Evolutionary conservation across 1,140 invertebrate species (phyloP), one percentile per base, ranked within the genome.

Genomic region (Anastatus disparis): DNA sequence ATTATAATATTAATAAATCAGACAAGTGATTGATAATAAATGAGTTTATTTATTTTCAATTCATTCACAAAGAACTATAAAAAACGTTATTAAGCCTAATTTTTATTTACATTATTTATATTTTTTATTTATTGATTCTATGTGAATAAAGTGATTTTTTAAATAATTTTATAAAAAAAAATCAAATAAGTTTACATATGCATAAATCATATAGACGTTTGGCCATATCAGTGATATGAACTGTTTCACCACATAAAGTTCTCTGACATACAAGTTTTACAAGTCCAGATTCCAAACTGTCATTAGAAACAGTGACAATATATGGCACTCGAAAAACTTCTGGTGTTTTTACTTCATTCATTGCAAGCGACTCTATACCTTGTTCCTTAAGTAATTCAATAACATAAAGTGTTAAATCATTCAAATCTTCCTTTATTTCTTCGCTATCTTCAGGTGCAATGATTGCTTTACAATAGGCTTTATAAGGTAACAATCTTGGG

Each of bases 401-500:
- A 44, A 87, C 66, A 64, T 86, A 86, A 8, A 83, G 65, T 42
- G 85, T 74, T 50, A 87, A 77, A 22, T 80, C 78, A 53, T 77
- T 80, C 71, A 85, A 70, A 67, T 84, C 81, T 67, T 83, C 77
- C 67, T 58, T 46, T 22, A 74, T 71, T 12, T 53, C 38, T 22
- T 82, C 78, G 13, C 53, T 53, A 40, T 81, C 73, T 59, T 74
- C 64, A 17, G 77, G 69, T 27, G 17, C 20, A 48, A 29, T 53
- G 29, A 24, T 62, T 35, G 79, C 64, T 58, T 67, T 85, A 84
- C 93, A 90, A 44, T 87, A 87, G 50, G 91, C 88, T 87, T 92
- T 93, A 75, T 91, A 94, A 1, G 93, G 93, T 13, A 92, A 87
- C 67, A 94, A 82, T 81, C 89, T 90, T 56, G 90, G 88, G 79